Evolutionary conservation across 2,113 vertebrate species (phyloP), one percentile per base, ranked within the genome.

Genomic region (Crotalus helleri): DNA sequence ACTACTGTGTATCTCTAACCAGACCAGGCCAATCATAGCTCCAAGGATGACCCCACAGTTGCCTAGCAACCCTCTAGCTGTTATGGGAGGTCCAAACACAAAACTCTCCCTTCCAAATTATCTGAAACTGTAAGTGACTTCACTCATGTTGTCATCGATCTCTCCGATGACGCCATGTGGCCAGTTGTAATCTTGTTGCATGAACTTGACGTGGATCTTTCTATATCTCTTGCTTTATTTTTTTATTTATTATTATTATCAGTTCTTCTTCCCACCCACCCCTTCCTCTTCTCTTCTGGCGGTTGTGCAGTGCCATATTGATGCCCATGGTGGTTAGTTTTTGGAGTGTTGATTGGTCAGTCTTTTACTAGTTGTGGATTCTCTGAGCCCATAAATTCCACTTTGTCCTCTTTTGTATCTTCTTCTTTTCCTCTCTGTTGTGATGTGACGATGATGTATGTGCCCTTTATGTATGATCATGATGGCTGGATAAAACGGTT

Each of bases 171-270:
- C 97, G 97, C 98, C 97, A 98, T 98, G 98, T 98, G 97, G 97
- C 98, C 96, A 96, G 97, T 97, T 98, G 98, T 98, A 97, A 97
- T 96, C 96, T 97, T 97, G 96, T 98, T 98, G 98, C 98, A 98
- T 98, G 98, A 92, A 97, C 96, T 96, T 98, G 97, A 95, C 96
- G 95, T 98, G 96, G 94, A 96, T 96, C 97, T 96, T 97, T 94
- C 93, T 93, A 92, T 94, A 92, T 93, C 86, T 93, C 24, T 93
- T 93, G 91, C 96, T 95, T 87, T 86, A 61, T 58, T 93, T 90
- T 2, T 88, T 96, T 92, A 95, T 89, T 96, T 96, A 69, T 74
- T 33, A 39, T 81, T 96, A 95, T 96, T 96, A 95, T 95, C 54
- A 95, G 95, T 97, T 93, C 92, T 90, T 86, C 49, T 51, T 33